Conservation (phyloP, 2,113 vertebrate species). For the Chamaea fasciata region DNA sequence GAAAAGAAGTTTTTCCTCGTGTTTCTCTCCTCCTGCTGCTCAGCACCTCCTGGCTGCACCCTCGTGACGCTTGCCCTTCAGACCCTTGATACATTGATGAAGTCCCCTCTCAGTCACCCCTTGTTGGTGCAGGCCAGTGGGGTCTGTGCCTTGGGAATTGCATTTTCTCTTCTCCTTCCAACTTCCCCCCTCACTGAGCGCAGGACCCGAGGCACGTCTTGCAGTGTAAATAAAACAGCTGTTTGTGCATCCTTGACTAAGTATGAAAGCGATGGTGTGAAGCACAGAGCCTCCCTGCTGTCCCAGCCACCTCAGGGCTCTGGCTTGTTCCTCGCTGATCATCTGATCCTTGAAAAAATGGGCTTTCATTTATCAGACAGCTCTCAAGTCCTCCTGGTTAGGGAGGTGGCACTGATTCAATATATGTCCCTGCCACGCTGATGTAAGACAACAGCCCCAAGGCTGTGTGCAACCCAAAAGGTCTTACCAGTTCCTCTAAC, state of each 20-base stretch:
- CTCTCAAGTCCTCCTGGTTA: background rate
- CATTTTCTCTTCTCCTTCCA: background rate
- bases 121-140: rapidly evolving
- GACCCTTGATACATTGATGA: background rate
- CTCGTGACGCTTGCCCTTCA: background rate
- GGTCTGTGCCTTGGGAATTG: background rate
- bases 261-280: background rate
- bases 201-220: rapidly evolving
- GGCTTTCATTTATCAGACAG: background rate
- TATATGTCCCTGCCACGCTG: background rate
- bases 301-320: background rate
- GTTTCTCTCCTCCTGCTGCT: background rate
- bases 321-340: background rate
- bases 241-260: background rate
- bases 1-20: background rate
- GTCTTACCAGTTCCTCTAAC: background rate
- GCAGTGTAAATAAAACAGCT: background rate
- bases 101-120: background rate
- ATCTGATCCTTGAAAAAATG: background rate
- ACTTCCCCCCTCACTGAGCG: rapidly evolving
- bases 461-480: rapidly evolving
- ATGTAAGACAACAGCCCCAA: background rate
- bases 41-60: background rate
- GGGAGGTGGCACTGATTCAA: background rate
- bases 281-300: background rate